Base-by-base conservation (phyloP, 2,888 invertebrate species). In the Actias luna region DNA sequence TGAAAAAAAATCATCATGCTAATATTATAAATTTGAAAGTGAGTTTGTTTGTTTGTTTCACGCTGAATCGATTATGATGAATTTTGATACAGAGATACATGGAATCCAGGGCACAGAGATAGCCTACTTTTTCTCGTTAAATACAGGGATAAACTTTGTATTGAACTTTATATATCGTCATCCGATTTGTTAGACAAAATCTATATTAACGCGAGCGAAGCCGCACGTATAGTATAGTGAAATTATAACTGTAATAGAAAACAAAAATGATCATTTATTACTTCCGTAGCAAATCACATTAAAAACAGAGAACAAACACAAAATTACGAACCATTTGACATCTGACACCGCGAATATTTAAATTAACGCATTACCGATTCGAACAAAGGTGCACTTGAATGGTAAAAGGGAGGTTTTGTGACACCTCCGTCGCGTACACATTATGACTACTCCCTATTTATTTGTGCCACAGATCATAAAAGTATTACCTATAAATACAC, bases 341-440 rank as follows among this genome's bases (percentile, higher is more conserved):
- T 92, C 85, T 92, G 92, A 92, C 92, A 92, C 92, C 88, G 91
- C 90, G 92, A 92, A 92, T 92, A 91, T 92, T 91, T 89, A 91
- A 92, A 92, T 92, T 92, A 92, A 90, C 89, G 92, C 89, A 89
- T 92, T 92, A 91, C 85, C 89, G 83, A 92, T 91, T 87, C 74
- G 80, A 83, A 76, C 84, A 80, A 84, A 88, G 85, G 89, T 85
- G 87, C 88, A 86, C 84, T 87, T 80, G 88, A 84, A 80, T 85
- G 81, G 79, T 83, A 82, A 81, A 76, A 77, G 86, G 88, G 84
- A 78, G 80, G 77, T 77, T 84, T 85, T 85, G 83, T 83, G 80
- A 82, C 87, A 84, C 82, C 80, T 77, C 65, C 69, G 66, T 71
- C 66, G 62, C 63, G 71, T 83, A 76, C 78, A 81, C 67, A 80